Conservation (phyloP, 2,888 invertebrate species). For the Cephonodes hylas region DNA sequence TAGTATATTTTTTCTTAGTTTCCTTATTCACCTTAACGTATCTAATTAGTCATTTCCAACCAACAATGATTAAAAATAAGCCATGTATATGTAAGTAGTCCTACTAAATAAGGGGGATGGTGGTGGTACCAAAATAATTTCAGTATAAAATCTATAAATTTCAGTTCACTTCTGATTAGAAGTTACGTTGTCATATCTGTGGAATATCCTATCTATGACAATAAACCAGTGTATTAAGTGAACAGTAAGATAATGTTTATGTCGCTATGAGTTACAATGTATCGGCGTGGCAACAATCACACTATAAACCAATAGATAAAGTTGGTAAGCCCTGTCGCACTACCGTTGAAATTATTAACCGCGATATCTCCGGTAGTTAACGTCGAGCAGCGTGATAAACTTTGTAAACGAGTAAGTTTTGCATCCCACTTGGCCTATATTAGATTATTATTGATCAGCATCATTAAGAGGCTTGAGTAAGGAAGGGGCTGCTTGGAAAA, state of each 20-base stretch:
- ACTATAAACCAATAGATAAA: slow-evolving; percentile 3
- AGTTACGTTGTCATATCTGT: background rate
- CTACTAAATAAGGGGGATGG: no score
- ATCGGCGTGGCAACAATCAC: background rate
- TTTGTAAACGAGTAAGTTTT: background rate
- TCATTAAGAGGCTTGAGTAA: no score
- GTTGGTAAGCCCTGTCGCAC: background rate
- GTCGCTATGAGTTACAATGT: background rate
- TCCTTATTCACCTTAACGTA: no score
- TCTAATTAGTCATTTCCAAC: no score
- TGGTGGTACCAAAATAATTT: no score
- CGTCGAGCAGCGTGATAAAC: background rate
- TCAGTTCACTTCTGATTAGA: no score
- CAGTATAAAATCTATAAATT: no score
- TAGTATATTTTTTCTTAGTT: no score
- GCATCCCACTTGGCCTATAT: background rate
- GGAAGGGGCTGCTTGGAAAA: no score
- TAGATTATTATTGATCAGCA: background rate
- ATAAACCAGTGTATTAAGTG: background rate
- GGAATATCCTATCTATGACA: background rate
- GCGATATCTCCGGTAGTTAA: background rate
- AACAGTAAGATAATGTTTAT: background rate
- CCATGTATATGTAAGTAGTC: no score
- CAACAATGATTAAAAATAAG: no score
- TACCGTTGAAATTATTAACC: background rate